These are phyloP conservation scores for Camelus dromedarius DNA, from an alignment of 2,113 vertebrate species.

Conservation along the genomic window DNA sequence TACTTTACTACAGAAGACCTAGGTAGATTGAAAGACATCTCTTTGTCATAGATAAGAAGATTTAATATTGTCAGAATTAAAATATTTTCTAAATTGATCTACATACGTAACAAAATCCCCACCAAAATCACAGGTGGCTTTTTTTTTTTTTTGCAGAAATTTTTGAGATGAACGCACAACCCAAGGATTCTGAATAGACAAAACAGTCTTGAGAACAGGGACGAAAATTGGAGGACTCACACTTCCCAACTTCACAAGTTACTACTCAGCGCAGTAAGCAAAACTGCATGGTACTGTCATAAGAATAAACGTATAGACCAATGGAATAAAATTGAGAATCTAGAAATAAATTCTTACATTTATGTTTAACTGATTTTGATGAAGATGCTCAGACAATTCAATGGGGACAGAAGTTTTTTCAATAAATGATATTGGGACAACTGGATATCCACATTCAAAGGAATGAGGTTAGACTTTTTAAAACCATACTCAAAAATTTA, in stretches of 20 bases:
- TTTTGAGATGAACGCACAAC: not conserved
- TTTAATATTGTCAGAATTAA: not conserved
- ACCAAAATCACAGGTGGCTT: not conserved
- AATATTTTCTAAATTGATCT: not conserved
- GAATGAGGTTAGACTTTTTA: not conserved
- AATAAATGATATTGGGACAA: not conserved
- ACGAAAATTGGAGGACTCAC: not conserved
- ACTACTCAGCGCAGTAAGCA: not conserved
- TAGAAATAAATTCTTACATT: not conserved
- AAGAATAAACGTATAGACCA: not conserved
- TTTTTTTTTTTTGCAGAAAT: not conserved
- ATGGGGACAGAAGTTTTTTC: not conserved
- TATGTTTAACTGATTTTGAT: not conserved
- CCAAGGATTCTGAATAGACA: not conserved
- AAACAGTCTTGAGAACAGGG: not conserved
- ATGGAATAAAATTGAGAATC: not conserved
- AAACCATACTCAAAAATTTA: not conserved
- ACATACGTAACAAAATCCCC: not conserved
- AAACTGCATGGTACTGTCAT: not conserved
- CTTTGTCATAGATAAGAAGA: not conserved
- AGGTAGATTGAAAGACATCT: not conserved
- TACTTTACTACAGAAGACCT: not conserved
- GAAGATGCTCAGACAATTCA: not conserved
- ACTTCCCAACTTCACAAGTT: not conserved
- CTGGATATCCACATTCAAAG: not conserved